These are phyloP conservation scores for Microcebus jonahi DNA, from an alignment of 2,113 vertebrate genomes.

Conservation along the genomic window DNA sequence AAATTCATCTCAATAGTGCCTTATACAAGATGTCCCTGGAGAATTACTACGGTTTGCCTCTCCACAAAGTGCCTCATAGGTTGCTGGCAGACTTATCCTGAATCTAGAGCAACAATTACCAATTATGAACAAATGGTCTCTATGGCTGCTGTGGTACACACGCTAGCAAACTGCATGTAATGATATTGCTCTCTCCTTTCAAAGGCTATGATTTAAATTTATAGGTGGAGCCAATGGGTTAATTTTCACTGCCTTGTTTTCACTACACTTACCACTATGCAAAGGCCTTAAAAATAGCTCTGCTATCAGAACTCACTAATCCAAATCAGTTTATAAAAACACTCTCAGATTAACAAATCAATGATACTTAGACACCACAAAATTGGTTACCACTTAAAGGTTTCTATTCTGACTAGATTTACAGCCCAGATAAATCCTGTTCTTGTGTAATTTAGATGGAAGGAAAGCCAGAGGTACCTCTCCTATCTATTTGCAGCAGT, in stretches of 20 bases:
- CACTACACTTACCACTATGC: slow-evolving; percentile 26
- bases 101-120: background rate
- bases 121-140: slow-evolving; percentile 38
- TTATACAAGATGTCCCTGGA: slow-evolving; percentile 60
- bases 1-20: slow-evolving; percentile 54
- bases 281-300: slow-evolving; percentile 61
- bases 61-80: slow-evolving; percentile 3
- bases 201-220: slow-evolving; percentile 75
- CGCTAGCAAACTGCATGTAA: slow-evolving; percentile 25
- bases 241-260: slow-evolving; percentile 72
- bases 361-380: slow-evolving; percentile 79
- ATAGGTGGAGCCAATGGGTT: slow-evolving; percentile 69
- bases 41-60: slow-evolving; percentile 14
- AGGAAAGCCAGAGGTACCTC: slow-evolving; percentile 47
- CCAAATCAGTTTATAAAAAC: slow-evolving; percentile 79
- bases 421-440: slow-evolving; percentile 70
- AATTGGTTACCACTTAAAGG: slow-evolving; percentile 81
- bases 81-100: background rate
- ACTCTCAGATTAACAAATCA: slow-evolving; percentile 82
- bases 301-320: slow-evolving; percentile 74
- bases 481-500: slow-evolving; percentile 36
- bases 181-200: slow-evolving; percentile 48
- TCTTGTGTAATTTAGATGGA: slow-evolving; percentile 71
- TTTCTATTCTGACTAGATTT: slow-evolving; percentile 75
- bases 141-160: background rate